A percentile compares a stretch with the other conserved stretches of the same genome.
phyloP scores from a whole-genome alignment of 2,113 vertebrate genomes.

The Scartelaos histophorus region DNA sequence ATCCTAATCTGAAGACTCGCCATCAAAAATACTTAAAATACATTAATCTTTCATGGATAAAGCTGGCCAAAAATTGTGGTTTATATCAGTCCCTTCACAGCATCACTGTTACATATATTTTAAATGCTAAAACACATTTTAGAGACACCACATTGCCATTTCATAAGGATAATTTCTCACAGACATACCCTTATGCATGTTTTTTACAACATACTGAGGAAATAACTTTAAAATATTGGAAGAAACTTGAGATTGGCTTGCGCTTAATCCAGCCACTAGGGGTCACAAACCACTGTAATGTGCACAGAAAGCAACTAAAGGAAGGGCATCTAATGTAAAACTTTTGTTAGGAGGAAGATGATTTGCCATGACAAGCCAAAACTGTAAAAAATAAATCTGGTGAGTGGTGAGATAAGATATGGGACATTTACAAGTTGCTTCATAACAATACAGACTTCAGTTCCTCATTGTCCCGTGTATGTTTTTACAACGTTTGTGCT shows the following conservation, averaged over 20 bases:
- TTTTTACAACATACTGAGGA: conserved; percentile 18
- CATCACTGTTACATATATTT: conserved; percentile 31
- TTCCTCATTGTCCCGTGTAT: conserved; percentile 21
- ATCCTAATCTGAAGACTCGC: conserved; percentile 36
- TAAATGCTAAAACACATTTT: conserved; percentile 78
- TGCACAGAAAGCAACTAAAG: neutral
- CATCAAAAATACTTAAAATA: conserved; percentile 39
- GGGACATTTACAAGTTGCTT: conserved; percentile 34
- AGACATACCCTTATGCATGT: conserved; percentile 16
- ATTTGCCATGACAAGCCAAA: neutral
- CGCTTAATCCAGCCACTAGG: conserved; percentile 9
- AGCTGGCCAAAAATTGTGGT: conserved; percentile 2
- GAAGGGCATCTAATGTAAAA: conserved; percentile 1
- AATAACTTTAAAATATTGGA: conserved; percentile 8
- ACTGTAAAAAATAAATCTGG: neutral
- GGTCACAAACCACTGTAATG: neutral
- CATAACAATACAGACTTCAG: neutral
- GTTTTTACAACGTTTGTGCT: conserved; percentile 18
- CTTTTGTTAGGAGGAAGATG: neutral
- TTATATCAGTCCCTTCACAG: conserved; percentile 40
- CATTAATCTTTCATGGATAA: conserved; percentile 1
- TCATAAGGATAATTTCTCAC: conserved; percentile 21
- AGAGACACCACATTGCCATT: conserved; percentile 43
- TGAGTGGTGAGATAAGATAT: conserved; percentile 7
- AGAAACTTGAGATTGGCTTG: neutral